phyloP scores from a whole-genome alignment of 2,113 vertebrate species.

The Gymnarchus niloticus region DNA sequence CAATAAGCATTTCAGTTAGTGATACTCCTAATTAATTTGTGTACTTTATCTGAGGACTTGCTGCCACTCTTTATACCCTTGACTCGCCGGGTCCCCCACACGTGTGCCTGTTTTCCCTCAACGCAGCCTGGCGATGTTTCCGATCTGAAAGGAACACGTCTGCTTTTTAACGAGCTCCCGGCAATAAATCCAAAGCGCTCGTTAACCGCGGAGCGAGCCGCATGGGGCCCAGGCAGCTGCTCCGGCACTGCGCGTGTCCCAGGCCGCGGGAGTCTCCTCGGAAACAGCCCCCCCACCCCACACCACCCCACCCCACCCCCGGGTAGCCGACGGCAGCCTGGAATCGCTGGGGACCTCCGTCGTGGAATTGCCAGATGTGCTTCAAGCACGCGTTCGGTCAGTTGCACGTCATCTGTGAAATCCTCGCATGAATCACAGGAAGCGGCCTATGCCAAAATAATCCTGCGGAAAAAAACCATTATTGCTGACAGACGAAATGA shows the following conservation, averaged over 20 bases:
- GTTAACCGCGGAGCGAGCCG: background rate
- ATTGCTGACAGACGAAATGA: conserved; percentile 12
- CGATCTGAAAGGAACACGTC: background rate
- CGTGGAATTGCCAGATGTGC: conserved; percentile 14
- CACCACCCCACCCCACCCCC: no score
- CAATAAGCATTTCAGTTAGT: background rate
- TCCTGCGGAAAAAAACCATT: background rate
- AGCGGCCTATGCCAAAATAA: conserved; percentile 15
- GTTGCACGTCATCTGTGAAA: conserved; percentile 18
- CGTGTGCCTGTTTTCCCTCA: background rate
- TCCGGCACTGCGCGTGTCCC: background rate
- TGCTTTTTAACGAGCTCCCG: no score
- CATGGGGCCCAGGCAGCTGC: background rate
- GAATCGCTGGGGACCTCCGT: background rate
- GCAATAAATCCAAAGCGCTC: background rate
- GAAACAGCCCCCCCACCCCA: background rate
- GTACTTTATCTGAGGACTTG: no score
- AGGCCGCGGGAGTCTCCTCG: background rate
- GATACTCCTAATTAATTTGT: no score
- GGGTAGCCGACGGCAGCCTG: background rate
- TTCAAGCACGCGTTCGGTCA: conserved; percentile 9
- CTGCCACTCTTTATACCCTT: no score
- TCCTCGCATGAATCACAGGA: conserved; percentile 6
- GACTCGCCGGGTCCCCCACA: background rate
- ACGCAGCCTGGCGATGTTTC: background rate